Base-by-base conservation (phyloP, 37 sponge, comb jelly and placozoan genomes). In the Petrosia ficiformis region DNA sequence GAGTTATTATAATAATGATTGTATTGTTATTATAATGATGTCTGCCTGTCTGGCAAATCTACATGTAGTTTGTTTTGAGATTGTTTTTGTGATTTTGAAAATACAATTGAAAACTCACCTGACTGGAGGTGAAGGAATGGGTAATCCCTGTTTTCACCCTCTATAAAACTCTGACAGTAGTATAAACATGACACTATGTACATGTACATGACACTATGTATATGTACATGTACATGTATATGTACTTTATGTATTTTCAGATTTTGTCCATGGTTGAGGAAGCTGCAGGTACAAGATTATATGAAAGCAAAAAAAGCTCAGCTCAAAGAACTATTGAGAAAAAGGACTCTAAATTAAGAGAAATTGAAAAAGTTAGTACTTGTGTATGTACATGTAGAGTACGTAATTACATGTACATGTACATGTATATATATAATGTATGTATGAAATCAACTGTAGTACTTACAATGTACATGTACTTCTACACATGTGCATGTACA, bases 241-340 rank as follows among this genome's bases (percentile, higher is more conserved):
- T 48, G 14, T 48, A 48, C 54, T 48, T 8, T 48, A n/a, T n/a
- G n/a, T n/a, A n/a, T 28, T 29, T 67, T 33, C 71, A 94, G 96
- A 93, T 96, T 28, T 68, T 98, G 39, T 88, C 99, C 19, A 95
- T 98, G 93, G 86, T 98, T 11, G 99, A 98, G 69, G 99, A 98
- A 40, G 99, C 99, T 8, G 99, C 99, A 4, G 99, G 99, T 3
- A 98, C 99, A 1, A 87, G 93, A 56, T 87, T 98, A 85, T 98
- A 95, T 57, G 99, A 98, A 85, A 96, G 92, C 82, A 98, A 98
- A 80, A 90, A 87, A 36, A 61, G 60, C 3, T 84, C 99, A 43
- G 99, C 99, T 69, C 94, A 93, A 75, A 86, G 77, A 41, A 98
- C 99, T 25, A 95, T 98, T 42, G 96, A 90, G 71, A 98, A 96